Base-by-base conservation (phyloP, 2,113 vertebrate genomes). In the Gobio gobio region DNA sequence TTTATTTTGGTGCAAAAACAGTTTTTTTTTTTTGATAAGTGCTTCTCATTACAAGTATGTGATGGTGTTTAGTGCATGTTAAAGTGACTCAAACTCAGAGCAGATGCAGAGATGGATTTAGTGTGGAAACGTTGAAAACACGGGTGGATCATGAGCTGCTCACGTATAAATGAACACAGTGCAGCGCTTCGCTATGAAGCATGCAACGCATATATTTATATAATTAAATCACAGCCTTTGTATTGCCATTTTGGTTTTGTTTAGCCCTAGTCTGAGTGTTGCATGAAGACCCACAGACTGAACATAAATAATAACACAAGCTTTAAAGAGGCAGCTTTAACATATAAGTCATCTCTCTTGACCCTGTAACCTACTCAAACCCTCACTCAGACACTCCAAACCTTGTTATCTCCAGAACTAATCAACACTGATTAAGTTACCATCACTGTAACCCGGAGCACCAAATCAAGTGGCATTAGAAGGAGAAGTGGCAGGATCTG, bases 391-490 rank as follows among this genome's bases (percentile, higher is more conserved):
- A 75, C 47, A 29, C 18, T 22, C 36, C 36, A 70, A 77, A 77
- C 4, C 51, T 58, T 20, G n/a, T 77, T 47, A 70, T 82, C 24
- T 56, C 49, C 26, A 16, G 18, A 43, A 22, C 66, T 40, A 40
- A 43, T 70, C 33, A 70, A 4, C 9, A 70, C 33, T 77, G 59
- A 91, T 90, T 88, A 87, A 89, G 84, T 92, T 92, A 89, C 81
- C 76, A 73, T 88, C 61, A 10, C 91, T 86, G 89, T 86, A 90
- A 90, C 76, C 87, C 78, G 56, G 83, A 10, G 70, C 70, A 87
- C 87, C 78, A 84, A 87, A 90, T 85, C 87, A 87, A 90, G 13
- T 26, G 12, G 29, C 47, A 88, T 83, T 81, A 64, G 18, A 56
- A 56, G 70, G 58, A 84, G 56, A 73, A 76, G 86, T 54, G 33